Evolutionary conservation across 2,797 vertebrate genomes (phyloP).

Genomic region (Bradypodion pumilum): DNA sequence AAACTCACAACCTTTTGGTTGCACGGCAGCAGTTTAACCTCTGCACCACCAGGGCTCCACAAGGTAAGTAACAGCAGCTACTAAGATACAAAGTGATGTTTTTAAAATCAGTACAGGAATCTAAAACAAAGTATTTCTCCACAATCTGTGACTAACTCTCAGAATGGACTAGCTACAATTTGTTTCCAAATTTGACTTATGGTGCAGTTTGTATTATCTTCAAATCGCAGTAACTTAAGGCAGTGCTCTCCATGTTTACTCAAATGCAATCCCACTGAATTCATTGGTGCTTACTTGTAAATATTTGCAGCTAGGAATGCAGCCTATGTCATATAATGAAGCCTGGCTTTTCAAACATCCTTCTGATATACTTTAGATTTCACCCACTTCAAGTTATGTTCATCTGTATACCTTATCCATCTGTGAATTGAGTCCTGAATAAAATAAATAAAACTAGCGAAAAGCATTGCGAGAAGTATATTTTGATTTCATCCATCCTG

Average conservation of each 20-base stretch:
- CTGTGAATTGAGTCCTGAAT: constrained; percentile 7
- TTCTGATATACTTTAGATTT: background rate
- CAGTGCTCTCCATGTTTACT: background rate
- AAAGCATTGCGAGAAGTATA: background rate
- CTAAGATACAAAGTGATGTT: background rate
- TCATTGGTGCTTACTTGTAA: background rate
- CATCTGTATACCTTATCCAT: background rate
- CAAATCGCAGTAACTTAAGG: background rate
- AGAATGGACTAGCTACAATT: background rate
- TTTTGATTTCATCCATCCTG: background rate
- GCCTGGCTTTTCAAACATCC: background rate
- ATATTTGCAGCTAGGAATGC: background rate
- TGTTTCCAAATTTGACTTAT: background rate
- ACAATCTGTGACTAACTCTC: background rate
- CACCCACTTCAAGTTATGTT: constrained; percentile 1
- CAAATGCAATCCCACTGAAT: background rate
- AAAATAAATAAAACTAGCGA: constrained; percentile 7
- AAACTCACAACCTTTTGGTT: too few relatives aligned
- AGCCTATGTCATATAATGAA: background rate
- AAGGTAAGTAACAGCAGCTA: background rate
- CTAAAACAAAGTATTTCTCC: background rate
- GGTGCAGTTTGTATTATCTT: background rate
- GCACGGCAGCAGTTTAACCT: too few relatives aligned
- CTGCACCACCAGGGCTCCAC: too few relatives aligned
- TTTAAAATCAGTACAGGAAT: background rate